Conservation (phyloP, 2,113 vertebrate species). For the Cervus canadensis region DNA sequence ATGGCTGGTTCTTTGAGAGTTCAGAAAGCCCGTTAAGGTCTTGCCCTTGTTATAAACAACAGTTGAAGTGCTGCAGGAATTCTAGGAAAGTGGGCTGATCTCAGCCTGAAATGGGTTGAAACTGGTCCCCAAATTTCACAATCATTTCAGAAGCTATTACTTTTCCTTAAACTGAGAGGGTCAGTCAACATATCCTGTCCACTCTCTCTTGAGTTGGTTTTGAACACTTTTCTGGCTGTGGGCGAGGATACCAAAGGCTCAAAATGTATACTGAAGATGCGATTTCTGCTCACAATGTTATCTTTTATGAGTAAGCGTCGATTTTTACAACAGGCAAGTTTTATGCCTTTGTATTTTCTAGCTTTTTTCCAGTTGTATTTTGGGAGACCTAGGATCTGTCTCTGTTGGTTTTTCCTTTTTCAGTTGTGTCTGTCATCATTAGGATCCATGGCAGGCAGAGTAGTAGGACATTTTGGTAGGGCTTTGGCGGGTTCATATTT, state of each 20-base stretch:
- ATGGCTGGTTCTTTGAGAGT: background rate
- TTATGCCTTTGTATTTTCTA: background rate
- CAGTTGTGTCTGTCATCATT: background rate
- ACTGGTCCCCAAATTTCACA: background rate
- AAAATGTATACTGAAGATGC: background rate
- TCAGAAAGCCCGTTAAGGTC: background rate
- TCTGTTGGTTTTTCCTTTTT: background rate
- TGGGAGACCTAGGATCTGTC: background rate
- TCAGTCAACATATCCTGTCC: background rate
- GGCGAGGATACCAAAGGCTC: background rate
- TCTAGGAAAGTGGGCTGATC: background rate
- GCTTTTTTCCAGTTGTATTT: background rate
- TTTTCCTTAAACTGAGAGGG: background rate
- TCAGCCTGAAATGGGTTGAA: background rate
- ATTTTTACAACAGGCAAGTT: background rate
- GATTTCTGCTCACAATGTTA: background rate
- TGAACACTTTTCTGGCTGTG: background rate
- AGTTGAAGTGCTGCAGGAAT: background rate
- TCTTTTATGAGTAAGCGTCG: background rate
- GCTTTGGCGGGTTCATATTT: background rate
- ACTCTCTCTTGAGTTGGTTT: background rate
- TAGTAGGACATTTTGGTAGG: background rate
- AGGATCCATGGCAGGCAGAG: background rate
- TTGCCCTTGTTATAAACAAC: background rate
- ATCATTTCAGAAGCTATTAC: background rate